Conservation (phyloP, 2,888 invertebrate genomes). For the Laspeyria flexula region DNA sequence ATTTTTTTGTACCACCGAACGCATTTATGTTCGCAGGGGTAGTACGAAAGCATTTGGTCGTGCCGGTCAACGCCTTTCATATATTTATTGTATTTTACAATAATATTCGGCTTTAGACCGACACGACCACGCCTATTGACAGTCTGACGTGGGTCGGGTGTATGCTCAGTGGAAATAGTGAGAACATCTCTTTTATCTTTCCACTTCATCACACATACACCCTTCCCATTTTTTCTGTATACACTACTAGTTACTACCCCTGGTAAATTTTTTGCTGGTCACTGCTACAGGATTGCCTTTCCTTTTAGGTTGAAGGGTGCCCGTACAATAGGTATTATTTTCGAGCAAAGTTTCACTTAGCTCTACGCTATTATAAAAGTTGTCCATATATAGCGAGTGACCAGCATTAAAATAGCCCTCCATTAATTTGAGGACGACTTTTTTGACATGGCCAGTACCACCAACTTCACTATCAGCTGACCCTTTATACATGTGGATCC, state of each 20-base stretch:
- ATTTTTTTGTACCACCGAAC: constrained; percentile 19
- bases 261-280: constrained; percentile 1
- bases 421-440: neutral
- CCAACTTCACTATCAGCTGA: constrained; percentile 7
- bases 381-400: constrained; percentile 10
- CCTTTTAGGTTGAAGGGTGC: neutral
- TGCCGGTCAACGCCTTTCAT: constrained; percentile 33
- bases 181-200: constrained; percentile 17
- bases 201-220: constrained; percentile 13
- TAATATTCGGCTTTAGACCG: constrained; percentile 17
- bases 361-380: constrained; percentile 7
- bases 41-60: constrained; percentile 39
- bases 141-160: neutral
- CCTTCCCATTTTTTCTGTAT: constrained; percentile 6
- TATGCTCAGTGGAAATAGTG: constrained; percentile 13
- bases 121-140: neutral
- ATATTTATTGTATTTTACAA: constrained; percentile 28
- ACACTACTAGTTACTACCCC: constrained; percentile 6
- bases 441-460: constrained; percentile 1
- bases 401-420: neutral
- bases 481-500: constrained; percentile 11
- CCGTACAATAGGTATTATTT: neutral
- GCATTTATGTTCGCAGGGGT: constrained; percentile 37
- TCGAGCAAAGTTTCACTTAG: neutral
- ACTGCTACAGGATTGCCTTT: neutral